phyloP scores from a whole-genome alignment of 1,140 invertebrate species.

The Phocides pigmalion region DNA sequence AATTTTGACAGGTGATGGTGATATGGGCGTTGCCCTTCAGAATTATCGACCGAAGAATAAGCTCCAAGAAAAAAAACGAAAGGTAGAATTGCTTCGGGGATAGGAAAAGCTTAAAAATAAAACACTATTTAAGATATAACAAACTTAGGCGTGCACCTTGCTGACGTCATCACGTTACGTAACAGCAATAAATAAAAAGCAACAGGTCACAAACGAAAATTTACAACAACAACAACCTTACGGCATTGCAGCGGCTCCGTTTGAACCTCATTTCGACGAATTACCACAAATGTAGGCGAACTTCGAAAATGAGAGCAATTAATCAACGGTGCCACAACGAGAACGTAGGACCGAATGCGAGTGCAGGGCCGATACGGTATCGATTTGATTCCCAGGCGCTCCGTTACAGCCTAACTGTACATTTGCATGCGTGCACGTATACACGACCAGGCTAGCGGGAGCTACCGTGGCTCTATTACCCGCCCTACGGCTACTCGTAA shows the following conservation, averaged over 20 bases:
- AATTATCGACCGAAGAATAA: constrained; percentile 9
- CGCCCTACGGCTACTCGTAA: constrained; percentile 24
- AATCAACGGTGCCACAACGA: constrained; percentile 27
- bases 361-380: constrained; percentile 70
- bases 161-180: constrained; percentile 28
- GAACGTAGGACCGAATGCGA: constrained; percentile 28
- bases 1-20: constrained; percentile 22
- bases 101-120: constrained; percentile 7
- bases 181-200: constrained; percentile 24
- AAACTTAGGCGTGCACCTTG: constrained; percentile 14
- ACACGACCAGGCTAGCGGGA: constrained; percentile 50
- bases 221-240: constrained; percentile 30
- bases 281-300: constrained; percentile 20
- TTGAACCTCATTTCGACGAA: constrained; percentile 28
- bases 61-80: neutral
- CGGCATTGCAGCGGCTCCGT: constrained; percentile 28
- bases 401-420: constrained; percentile 77
- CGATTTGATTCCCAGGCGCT: constrained; percentile 72
- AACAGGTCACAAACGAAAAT: constrained; percentile 26
- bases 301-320: constrained; percentile 32
- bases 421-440: constrained; percentile 82
- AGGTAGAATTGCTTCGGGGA: neutral
- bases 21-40: constrained; percentile 5
- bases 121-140: constrained; percentile 22
- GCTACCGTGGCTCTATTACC: constrained; percentile 47